A percentile compares a stretch with the other conserved stretches of the same genome.
Conservation (phyloP, 1,140 invertebrate species). For the Drusus annulatus region DNA sequence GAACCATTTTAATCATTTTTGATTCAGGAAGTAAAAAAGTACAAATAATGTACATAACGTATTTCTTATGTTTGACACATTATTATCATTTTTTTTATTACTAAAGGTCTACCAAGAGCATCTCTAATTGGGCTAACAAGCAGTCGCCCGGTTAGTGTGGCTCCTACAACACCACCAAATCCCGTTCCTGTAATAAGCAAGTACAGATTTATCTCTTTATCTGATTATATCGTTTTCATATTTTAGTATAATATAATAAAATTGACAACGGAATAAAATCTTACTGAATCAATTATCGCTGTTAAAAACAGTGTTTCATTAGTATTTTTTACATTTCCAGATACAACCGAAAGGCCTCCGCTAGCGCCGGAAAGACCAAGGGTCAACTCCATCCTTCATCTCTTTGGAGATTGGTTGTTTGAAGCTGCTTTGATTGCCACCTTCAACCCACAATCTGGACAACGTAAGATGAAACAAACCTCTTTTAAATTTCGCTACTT, state of each 20-base stretch:
- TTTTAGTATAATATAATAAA: too few species aligned
- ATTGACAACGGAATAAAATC: too few species aligned
- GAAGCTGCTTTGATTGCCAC: conserved; percentile 92
- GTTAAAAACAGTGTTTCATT: too few species aligned
- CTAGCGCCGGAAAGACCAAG: conserved; percentile 86
- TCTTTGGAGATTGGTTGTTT: conserved; percentile 97
- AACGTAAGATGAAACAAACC: conserved; percentile 42
- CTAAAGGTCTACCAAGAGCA: conserved; percentile 82
- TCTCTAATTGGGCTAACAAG: conserved; percentile 84
- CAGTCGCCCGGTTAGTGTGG: conserved; percentile 77
- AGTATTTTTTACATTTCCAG: conserved; percentile 22
- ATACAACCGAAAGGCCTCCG: conserved; percentile 72
- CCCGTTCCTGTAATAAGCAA: conserved; percentile 76
- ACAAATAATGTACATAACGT: too few species aligned
- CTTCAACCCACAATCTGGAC: conserved; percentile 57
- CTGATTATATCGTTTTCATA: too few species aligned
- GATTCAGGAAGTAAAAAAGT: too few species aligned
- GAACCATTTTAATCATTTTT: too few species aligned
- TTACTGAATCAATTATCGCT: too few species aligned
- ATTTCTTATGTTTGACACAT: too few species aligned
- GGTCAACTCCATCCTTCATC: conserved; percentile 92
- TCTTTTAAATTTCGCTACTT: background rate
- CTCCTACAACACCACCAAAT: conserved; percentile 78
- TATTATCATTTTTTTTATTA: background rate
- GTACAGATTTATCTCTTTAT: conserved; percentile 37